Percentiles rank a stretch among this genome's conserved stretches.
These are phyloP conservation scores for Pantherophis vulpinus DNA, from an alignment of 2,797 vertebrate species.

Conservation along the genomic window DNA sequence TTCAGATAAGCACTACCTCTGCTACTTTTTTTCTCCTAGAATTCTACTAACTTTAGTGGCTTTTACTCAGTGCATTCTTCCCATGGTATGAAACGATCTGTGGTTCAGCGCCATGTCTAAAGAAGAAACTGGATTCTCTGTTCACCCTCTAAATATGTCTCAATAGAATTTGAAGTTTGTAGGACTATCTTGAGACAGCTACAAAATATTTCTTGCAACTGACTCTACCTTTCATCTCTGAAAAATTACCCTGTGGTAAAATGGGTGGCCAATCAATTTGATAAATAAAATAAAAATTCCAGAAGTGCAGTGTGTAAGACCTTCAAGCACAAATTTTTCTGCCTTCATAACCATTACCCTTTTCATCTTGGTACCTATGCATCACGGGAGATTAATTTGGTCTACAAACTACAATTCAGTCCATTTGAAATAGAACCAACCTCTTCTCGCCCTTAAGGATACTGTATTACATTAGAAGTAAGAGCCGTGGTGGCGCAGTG, in stretches of 20 bases:
- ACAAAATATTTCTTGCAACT: neutral
- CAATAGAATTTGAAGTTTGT: neutral
- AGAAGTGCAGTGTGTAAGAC: neutral
- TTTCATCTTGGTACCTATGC: neutral
- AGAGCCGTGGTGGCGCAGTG: too few relatives aligned
- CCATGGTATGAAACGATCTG: neutral
- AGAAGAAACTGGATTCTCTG: neutral
- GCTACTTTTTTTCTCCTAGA: neutral
- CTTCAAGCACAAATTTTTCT: neutral
- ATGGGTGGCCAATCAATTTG: neutral
- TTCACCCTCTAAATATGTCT: neutral
- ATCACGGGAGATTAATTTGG: neutral
- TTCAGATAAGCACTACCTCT: neutral
- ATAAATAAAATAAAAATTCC: neutral
- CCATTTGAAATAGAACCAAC: neutral
- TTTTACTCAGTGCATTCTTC: neutral
- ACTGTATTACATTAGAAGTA: neutral
- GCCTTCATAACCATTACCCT: neutral
- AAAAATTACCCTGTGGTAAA: neutral
- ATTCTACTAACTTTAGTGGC: neutral
- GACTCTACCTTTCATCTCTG: neutral
- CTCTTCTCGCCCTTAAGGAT: neutral
- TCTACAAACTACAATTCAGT: neutral
- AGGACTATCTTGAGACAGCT: neutral
- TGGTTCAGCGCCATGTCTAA: neutral